Evolutionary conservation across 2,888 invertebrate species (phyloP).

Genomic region (Apomyelois bistriatella): DNA sequence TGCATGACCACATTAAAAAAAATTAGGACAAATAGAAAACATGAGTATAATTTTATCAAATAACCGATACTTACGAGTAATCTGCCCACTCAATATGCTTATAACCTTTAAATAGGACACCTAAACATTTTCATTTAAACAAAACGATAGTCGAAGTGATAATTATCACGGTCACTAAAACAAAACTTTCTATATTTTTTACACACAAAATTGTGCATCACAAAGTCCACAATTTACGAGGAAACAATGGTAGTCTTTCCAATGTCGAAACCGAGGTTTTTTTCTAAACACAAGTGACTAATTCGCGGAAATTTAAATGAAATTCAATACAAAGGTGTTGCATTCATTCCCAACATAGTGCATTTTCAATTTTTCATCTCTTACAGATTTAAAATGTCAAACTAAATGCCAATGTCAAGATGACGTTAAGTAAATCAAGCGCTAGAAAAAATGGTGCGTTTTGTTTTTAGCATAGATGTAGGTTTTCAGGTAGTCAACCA

Average conservation of each 20-base stretch:
- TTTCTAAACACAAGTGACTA: conserved; percentile 3
- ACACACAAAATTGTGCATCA: conserved; percentile 3
- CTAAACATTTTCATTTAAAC: conserved; percentile 31
- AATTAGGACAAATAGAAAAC: background rate
- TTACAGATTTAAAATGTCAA: conserved; percentile 11
- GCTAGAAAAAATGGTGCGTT: too few species aligned
- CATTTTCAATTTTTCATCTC: background rate
- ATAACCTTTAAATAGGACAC: conserved; percentile 57
- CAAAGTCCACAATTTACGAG: background rate
- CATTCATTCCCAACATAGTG: conserved; percentile 3
- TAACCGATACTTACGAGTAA: conserved; percentile 6
- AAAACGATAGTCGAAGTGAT: conserved; percentile 28
- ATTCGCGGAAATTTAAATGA: conserved; percentile 5
- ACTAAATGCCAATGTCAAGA: background rate
- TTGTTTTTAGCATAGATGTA: too few species aligned
- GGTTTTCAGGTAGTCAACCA: too few species aligned
- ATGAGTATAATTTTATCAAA: background rate
- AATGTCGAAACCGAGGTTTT: background rate
- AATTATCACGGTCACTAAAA: conserved; percentile 22
- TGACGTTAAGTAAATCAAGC: too few species aligned
- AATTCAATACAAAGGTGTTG: conserved; percentile 5
- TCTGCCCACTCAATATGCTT: conserved; percentile 29
- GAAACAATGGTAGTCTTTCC: background rate
- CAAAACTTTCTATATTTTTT: conserved; percentile 12
- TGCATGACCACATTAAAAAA: background rate